Base-by-base conservation (phyloP, 1,140 invertebrate species). In the Megalopta genalis region DNA sequence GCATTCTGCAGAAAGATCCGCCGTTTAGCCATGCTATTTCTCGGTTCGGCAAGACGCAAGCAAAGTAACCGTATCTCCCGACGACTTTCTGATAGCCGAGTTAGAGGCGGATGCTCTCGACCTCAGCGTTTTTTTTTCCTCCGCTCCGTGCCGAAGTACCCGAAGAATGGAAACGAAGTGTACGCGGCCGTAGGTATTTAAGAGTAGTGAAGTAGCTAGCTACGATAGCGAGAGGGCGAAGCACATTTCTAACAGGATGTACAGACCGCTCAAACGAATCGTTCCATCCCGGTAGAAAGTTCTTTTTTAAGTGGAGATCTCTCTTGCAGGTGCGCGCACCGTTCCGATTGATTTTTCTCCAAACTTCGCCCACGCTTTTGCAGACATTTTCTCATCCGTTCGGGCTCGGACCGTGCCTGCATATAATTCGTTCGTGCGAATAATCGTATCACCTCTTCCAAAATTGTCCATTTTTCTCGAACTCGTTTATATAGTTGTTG, bases 111-210 rank as follows among this genome's bases (percentile, higher is more conserved):
- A 78, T 78, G 49, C 69, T 64, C 76, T 72, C 76, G 76, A 72
- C 69, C 76, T 78, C 69, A 57, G n/a, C 76, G 59, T 16, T 72
- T 78, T 78, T 78, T 70, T 78, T 64, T 63, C 46, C 32, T 64
- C 59, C 18, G 60, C 76, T 78, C n/a, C 69, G 76, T 78, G 76
- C 76, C 76, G 37, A 78, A 78, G 76, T 78, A 78, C 68, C 76
- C 57, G 69, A 72, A 78, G 76, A 78, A 78, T 72, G 64, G 72
- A 78, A 72, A 78, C 68, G 76, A 78, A 78, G 76, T 72, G 76
- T 32, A 78, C 76, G 49, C 76, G 60, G 68, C 64, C 23, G 69
- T 65, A 14, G 60, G 32, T 63, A 63, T 63, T 63, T 63, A 63
- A 63, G 60, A 25, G 27, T 63, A 32, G 5, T 63, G 60, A 63